Conservation (phyloP, 2,113 vertebrate genomes). For the Girardinichthys multiradiatus region DNA sequence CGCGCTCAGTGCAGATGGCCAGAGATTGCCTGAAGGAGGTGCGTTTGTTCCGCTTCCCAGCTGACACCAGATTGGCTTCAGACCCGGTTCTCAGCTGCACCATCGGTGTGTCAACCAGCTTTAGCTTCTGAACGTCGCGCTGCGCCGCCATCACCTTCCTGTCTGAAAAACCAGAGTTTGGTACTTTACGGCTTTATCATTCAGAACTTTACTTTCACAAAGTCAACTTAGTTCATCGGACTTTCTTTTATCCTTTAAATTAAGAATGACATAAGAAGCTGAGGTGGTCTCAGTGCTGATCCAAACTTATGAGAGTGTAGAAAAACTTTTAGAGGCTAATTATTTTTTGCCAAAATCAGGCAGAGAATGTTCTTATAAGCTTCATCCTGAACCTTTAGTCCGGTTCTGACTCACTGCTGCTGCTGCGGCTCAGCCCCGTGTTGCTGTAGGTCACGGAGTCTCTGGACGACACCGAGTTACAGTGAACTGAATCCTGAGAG, state of each 20-base stretch:
- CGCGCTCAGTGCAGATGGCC: slow-evolving; percentile 75
- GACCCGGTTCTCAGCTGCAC: slow-evolving; percentile 80
- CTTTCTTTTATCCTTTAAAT: too few species aligned
- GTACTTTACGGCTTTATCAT: not conserved
- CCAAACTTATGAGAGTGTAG: too few species aligned
- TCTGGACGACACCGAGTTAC: slow-evolving; percentile 54
- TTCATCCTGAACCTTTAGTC: not conserved
- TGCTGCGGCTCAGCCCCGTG: slow-evolving; percentile 43
- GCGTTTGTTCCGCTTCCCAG: slow-evolving; percentile 74
- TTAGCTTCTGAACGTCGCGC: slow-evolving; percentile 80
- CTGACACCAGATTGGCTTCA: slow-evolving; percentile 81
- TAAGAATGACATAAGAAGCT: too few species aligned
- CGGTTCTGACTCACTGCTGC: slow-evolving; percentile 66
- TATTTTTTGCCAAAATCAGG: too few species aligned
- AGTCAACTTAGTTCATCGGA: too few species aligned
- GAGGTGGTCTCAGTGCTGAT: too few species aligned
- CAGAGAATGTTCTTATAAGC: too few species aligned
- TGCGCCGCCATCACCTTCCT: slow-evolving; percentile 60
- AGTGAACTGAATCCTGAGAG: slow-evolving; percentile 54
- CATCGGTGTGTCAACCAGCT: slow-evolving; percentile 65
- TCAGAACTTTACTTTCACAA: too few species aligned
- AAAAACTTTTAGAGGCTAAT: too few species aligned
- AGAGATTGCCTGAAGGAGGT: slow-evolving; percentile 81
- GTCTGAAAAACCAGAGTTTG: slow-evolving; percentile 55
- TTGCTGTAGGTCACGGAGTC: slow-evolving; percentile 71